Evolutionary conservation across 2,797 vertebrate species (phyloP), one percentile per base, ranked within the genome.

Genomic region (Scolopax bukidnonensis): DNA sequence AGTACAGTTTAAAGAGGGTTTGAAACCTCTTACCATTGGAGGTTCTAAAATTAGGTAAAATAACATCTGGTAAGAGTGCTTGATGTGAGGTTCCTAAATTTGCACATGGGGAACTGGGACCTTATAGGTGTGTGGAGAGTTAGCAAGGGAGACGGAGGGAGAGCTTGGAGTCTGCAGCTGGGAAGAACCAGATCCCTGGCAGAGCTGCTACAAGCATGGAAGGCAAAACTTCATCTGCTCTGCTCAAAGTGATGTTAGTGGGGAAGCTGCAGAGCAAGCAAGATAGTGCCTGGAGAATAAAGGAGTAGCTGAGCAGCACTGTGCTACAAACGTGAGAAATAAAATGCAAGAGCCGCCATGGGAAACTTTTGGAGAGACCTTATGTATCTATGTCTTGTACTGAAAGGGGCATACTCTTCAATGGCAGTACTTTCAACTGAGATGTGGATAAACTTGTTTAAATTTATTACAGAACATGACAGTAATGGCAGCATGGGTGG

Each of bases 271-370:
- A 51, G 56, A 77, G 12, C 13, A 70, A 70, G 20, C 9, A 20
- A 48, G 54, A 10, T 60, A 21, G 25, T 41, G 40, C 18, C 64
- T 88, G 41, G 12, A 76, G 16, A 82, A 21, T 61, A 64, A 83
- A 18, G 23, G 20, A 56, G 16, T 38, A 27, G 5, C 25, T 43
- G 54, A 38, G 32, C 59, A 15, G 1, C 12, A 59, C 27, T 57
- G 23, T 63, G 19, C 23, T 85, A n/a, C 11, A 84, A 67, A 53
- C 30, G 3, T 27, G 10, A 36, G 51, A 85, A 80, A 10, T 0
- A 3, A 85, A 80, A 10, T 0, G 3, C 9, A 30, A 4, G 16
- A 68, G 9, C 2, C 7, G 1, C 21, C 40, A 9, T 48, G 32
- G 9, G 8, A 47, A 68, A 70, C 43, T 12, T 51, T 12, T 47